Base-by-base conservation (phyloP, 2,888 invertebrate species). In the Ichneumon xanthorius region DNA sequence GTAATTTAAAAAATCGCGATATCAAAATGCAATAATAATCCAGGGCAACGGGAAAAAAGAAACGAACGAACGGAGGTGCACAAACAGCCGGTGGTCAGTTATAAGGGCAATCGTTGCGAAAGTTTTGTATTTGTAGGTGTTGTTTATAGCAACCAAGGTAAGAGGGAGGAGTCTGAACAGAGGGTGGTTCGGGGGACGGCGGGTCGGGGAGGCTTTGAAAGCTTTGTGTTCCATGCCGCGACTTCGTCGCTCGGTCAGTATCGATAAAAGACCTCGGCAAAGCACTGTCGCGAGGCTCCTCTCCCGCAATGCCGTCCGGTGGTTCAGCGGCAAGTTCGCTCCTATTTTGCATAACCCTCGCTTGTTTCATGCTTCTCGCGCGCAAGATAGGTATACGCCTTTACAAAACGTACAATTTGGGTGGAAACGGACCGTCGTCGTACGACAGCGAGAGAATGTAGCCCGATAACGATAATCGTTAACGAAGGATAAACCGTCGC, bases 211-310 rank as follows among this genome's bases (percentile, higher is more conserved):
- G 7, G 45, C 45, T 11, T 45, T 4, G 11, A 3, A 5, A 80
- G 80, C 71, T 87, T 87, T 83, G 87, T 86, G 80, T 80, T 80
- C 79, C 70, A 67, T 84, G 81, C 82, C 83, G 86, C 88, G 89
- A 90, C 88, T 89, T 86, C 86, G 87, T 89, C 89, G 88, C 88
- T 79, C 73, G 82, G 84, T 14, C 76, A 83, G 86, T 88, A 90
- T 90, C 89, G 89, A 89, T 88, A 88, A 88, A 85, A 84, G 77
- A 78, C 75, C 78, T 75, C 73, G 72, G 71, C 85, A 68, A 76
- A 87, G 80, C 82, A 82, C 82, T 76, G 55, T 55, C 58, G 75
- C 73, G 80, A 84, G 85, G 82, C 84, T 85, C 53, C 68, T 71
- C 79, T 82, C 37, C 45, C 50, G 63, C 68, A 67, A 63, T 80